phyloP scores from a whole-genome alignment of 2,888 invertebrate species.

The Portevinia maculata region DNA sequence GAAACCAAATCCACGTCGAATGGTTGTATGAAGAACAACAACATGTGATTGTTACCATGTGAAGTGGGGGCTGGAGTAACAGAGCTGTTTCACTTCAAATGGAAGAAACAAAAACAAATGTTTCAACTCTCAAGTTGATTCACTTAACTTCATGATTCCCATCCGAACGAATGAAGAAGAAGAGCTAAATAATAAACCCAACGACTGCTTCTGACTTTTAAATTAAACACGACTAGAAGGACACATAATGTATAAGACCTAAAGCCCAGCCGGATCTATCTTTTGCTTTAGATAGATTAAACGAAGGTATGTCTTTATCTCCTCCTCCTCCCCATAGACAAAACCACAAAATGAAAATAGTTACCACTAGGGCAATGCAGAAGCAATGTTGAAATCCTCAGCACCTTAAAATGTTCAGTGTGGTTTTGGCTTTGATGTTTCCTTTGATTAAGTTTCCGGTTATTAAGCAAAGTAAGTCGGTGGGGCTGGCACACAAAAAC shows the following conservation, averaged over 20 bases:
- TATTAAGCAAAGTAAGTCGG: constrained; percentile 37
- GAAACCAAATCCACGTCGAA: constrained; percentile 27
- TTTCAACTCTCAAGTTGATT: constrained; percentile 27
- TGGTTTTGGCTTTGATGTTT: constrained; percentile 66
- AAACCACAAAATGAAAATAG: constrained; percentile 25
- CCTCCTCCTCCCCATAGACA: background rate
- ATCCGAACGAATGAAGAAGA: background rate
- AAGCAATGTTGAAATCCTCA: constrained; percentile 40
- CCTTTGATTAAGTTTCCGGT: constrained; percentile 66
- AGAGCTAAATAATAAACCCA: constrained; percentile 35
- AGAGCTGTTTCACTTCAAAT: too few species aligned
- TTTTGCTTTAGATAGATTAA: constrained; percentile 1
- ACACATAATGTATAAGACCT: constrained; percentile 6
- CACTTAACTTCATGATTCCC: constrained; percentile 33
- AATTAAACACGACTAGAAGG: constrained; percentile 26
- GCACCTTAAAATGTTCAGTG: constrained; percentile 42
- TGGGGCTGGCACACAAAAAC: background rate
- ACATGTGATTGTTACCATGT: too few species aligned
- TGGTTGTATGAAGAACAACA: too few species aligned
- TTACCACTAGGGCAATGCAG: background rate
- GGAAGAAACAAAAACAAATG: constrained; percentile 6
- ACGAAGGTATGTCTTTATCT: background rate
- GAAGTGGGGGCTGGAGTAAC: too few species aligned
- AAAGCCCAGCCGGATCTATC: constrained; percentile 4
- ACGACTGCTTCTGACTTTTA: constrained; percentile 28